phyloP scores from a whole-genome alignment of 2,888 invertebrate species.

The Eumerus sabulonum region DNA sequence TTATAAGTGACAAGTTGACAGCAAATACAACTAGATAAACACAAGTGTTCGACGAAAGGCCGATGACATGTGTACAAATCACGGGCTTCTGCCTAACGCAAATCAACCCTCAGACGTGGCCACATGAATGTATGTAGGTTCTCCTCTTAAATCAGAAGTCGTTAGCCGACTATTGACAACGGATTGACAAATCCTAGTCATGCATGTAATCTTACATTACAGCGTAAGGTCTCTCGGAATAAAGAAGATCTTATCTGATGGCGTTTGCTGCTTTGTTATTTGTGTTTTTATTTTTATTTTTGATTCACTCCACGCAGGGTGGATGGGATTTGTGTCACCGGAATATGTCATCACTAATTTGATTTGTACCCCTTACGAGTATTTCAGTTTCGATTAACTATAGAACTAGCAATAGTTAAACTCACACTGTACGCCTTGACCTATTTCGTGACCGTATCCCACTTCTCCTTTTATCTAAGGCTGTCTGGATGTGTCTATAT shows the following conservation, averaged over 20 bases:
- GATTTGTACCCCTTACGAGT: constrained; percentile 60
- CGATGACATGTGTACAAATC: constrained; percentile 66
- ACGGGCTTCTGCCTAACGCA: constrained; percentile 36
- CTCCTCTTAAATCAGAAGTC: constrained; percentile 54
- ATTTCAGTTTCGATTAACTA: constrained; percentile 54
- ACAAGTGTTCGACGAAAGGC: constrained; percentile 53
- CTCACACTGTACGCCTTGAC: no score
- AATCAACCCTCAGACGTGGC: constrained; percentile 23
- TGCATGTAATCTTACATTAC: constrained; percentile 16
- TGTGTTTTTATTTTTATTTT: constrained; percentile 19
- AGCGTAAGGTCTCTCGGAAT: constrained; percentile 39
- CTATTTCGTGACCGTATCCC: no score
- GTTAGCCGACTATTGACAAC: constrained; percentile 32
- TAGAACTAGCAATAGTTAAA: no score
- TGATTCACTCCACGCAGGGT: constrained; percentile 33
- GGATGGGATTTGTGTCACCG: constrained; percentile 61
- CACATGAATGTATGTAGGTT: neutral
- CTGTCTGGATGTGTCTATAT: no score
- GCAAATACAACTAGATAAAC: constrained; percentile 58
- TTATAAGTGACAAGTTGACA: constrained; percentile 65
- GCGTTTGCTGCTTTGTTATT: constrained; percentile 32
- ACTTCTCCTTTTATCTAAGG: no score
- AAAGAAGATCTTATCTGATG: constrained; percentile 55
- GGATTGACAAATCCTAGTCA: constrained; percentile 46
- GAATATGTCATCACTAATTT: constrained; percentile 67